A percentile compares a stretch with the other conserved stretches of the same genome.
These are phyloP conservation scores for Dolichomitus sp. DNA, from an alignment of 2,888 invertebrate genomes.

Conservation along the genomic window DNA sequence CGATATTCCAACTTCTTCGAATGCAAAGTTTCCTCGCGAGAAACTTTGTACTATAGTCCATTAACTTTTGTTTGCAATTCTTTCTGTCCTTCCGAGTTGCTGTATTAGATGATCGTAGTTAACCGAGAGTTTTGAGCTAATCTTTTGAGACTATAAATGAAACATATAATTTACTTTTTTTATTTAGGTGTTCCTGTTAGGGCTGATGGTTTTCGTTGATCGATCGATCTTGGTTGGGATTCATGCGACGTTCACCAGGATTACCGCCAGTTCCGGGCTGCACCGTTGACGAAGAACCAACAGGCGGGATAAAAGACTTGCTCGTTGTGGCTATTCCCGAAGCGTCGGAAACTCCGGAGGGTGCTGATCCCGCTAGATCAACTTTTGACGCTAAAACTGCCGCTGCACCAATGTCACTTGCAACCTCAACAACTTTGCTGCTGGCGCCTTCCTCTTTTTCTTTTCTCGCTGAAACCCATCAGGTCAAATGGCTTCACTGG, in stretches of 20 bases:
- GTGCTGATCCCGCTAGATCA: slow-evolving; percentile 63
- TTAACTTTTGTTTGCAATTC: slow-evolving; percentile 48
- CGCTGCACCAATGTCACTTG: slow-evolving; percentile 37
- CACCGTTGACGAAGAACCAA: slow-evolving; percentile 19
- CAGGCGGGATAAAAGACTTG: slow-evolving; percentile 37
- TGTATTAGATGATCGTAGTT: slow-evolving; percentile 38
- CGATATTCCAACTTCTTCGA: slow-evolving; percentile 36
- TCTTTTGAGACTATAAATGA: background rate
- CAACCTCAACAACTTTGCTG: slow-evolving; percentile 2
- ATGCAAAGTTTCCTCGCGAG: slow-evolving; percentile 14
- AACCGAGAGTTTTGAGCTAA: background rate
- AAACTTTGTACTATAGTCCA: slow-evolving; percentile 56
- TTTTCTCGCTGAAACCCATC: slow-evolving; percentile 44
- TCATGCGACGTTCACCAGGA: slow-evolving; percentile 17
- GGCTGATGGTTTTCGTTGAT: slow-evolving; percentile 1
- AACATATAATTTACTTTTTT: background rate
- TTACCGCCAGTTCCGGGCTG: slow-evolving; percentile 5
- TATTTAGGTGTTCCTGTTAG: background rate
- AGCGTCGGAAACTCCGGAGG: slow-evolving; percentile 43
- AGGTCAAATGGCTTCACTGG: slow-evolving; percentile 1
- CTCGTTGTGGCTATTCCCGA: slow-evolving; percentile 43
- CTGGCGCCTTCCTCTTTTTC: slow-evolving; percentile 6
- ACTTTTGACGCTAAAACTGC: slow-evolving; percentile 44
- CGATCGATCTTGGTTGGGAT: background rate
- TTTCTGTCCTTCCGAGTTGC: slow-evolving; percentile 24